Evolutionary conservation across 2,797 vertebrate genomes (phyloP).

Genomic region (Coregonus sp.): DNA sequence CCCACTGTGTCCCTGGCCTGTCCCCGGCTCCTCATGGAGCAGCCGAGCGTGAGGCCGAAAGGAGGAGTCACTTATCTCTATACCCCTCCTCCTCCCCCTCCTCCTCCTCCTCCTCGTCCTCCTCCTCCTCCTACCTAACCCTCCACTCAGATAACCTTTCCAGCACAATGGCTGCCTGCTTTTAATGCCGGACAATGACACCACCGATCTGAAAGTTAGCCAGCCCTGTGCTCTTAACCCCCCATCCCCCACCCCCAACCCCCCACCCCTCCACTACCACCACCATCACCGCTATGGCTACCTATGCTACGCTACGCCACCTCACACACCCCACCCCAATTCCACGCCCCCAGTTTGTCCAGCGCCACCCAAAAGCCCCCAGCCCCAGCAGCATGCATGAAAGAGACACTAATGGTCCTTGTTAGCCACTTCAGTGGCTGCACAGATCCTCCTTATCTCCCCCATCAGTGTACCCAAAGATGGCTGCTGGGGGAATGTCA

Average conservation of each 20-base stretch:
- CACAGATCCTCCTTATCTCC: slow-evolving; percentile 85
- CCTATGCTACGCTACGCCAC: not conserved
- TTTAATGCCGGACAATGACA: slow-evolving; percentile 80
- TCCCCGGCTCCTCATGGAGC: slow-evolving; percentile 75
- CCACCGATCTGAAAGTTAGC: slow-evolving; percentile 75
- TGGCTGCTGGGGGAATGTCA: slow-evolving; percentile 58
- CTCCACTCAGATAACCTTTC: slow-evolving; percentile 44
- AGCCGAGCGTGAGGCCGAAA: slow-evolving; percentile 82
- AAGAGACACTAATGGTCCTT: slow-evolving; percentile 90
- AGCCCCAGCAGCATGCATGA: slow-evolving; percentile 67
- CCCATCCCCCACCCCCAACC: not conserved
- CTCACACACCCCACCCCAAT: slow-evolving; percentile 11
- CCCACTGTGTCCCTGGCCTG: slow-evolving; percentile 80
- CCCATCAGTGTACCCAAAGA: slow-evolving; percentile 86
- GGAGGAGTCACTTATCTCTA: slow-evolving; percentile 69
- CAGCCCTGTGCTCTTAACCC: slow-evolving; percentile 35
- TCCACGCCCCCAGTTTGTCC: slow-evolving; percentile 16
- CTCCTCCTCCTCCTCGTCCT: slow-evolving; percentile 1
- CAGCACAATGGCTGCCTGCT: slow-evolving; percentile 80
- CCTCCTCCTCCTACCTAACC: not conserved
- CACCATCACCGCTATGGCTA: not conserved
- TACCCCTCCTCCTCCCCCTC: slow-evolving; percentile 53
- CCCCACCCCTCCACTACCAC: not conserved
- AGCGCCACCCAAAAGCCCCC: slow-evolving; percentile 31
- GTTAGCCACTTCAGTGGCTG: slow-evolving; percentile 87